phyloP scores from a whole-genome alignment of 2,113 vertebrate species.

The Stomatorhinus ivindoensis region DNA sequence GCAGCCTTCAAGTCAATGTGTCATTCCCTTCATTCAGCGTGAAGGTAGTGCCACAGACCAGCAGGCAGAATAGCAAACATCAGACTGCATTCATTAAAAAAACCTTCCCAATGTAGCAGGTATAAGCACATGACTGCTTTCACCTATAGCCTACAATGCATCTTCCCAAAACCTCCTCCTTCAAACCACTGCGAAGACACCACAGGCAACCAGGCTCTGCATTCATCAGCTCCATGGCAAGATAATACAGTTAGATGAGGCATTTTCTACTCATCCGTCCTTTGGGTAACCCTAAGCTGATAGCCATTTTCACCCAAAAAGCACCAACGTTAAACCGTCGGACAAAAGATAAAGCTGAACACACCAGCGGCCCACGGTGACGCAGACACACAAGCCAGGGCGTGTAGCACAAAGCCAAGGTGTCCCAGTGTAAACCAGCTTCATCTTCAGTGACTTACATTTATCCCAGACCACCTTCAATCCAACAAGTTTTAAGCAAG shows the following conservation, averaged over 20 bases:
- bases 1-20: not conserved
- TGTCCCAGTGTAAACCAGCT: not conserved
- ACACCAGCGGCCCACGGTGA: not conserved
- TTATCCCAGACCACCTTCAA: not conserved
- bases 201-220: not conserved
- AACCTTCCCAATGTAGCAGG: not conserved
- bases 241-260: not conserved
- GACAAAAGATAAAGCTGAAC: not conserved
- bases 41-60: not conserved
- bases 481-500: not conserved
- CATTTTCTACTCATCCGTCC: not conserved
- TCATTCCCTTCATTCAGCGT: not conserved
- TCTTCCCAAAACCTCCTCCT: not conserved
- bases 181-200: not conserved
- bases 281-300: not conserved
- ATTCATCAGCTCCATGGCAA: not conserved
- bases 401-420: not conserved
- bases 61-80: not conserved
- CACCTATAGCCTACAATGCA: not conserved
- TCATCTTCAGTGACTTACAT: not conserved
- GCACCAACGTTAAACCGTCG: not conserved
- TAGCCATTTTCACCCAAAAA: not conserved
- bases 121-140: not conserved
- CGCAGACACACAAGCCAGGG: not conserved
- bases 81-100: not conserved